These are phyloP conservation scores for Tethya wilhelma DNA, from an alignment of 37 sponge, comb jelly and placozoan species.

Conservation along the genomic window DNA sequence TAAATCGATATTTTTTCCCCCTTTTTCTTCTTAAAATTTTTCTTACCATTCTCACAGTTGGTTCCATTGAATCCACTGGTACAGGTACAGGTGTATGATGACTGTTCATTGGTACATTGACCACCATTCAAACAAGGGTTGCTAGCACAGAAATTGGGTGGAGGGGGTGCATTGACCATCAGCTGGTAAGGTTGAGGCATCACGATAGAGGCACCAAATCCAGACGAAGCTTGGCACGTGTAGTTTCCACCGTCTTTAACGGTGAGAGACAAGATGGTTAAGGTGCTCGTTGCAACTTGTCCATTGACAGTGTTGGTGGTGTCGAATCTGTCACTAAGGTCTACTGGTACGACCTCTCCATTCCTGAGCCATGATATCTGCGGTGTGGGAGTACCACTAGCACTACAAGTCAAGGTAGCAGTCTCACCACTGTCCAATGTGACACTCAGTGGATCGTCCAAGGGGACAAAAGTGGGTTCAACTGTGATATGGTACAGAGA, in stretches of 20 bases:
- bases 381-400: conserved; percentile 1
- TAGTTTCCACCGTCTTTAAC: conserved; percentile 12
- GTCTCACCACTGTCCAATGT: too few species aligned
- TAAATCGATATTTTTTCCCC: too few species aligned
- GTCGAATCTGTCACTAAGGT: too few species aligned
- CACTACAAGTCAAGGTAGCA: conserved; percentile 18
- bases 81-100: conserved; percentile 25
- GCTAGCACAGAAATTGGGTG: not conserved
- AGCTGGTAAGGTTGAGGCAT: not conserved
- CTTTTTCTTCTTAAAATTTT: not conserved
- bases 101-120: conserved; percentile 17
- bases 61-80: conserved; percentile 9
- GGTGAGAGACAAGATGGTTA: conserved; percentile 10
- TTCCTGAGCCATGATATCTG: conserved; percentile 15
- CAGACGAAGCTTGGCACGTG: conserved; percentile 35
- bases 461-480: too few species aligned
- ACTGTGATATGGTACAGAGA: too few species aligned
- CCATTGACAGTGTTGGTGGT: not conserved
- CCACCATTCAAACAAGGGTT: conserved; percentile 45
- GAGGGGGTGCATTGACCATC: not conserved
- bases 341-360: conserved; percentile 6
- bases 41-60: conserved; percentile 33
- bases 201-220: not conserved
- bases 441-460: too few species aligned
- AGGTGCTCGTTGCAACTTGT: too few species aligned